Evolutionary conservation across 2,888 invertebrate genomes (phyloP).

Genomic region (Hypolimnas misippus): DNA sequence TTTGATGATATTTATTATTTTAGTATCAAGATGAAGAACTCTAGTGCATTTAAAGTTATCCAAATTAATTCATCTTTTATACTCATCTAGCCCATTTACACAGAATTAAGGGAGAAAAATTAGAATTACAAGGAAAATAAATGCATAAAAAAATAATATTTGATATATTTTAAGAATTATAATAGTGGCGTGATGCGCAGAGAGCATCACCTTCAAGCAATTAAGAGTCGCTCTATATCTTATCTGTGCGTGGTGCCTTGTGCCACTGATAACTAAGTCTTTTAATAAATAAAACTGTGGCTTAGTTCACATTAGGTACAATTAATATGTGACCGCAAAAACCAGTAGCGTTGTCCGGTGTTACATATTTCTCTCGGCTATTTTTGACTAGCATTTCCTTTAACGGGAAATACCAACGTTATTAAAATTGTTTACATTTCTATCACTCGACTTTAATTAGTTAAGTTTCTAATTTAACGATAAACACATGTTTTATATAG

Average conservation of each 20-base stretch:
- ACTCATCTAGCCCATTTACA: constrained; percentile 1
- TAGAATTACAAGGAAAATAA: background rate
- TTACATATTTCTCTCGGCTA: constrained; percentile 17
- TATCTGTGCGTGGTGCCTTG: constrained; percentile 65
- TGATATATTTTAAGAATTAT: constrained; percentile 41
- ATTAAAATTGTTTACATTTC: background rate
- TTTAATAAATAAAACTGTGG: constrained; percentile 54
- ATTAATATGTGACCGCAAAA: constrained; percentile 28
- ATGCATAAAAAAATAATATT: constrained; percentile 13
- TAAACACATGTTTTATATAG: background rate
- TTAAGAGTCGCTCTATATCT: constrained; percentile 66
- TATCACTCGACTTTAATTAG: background rate
- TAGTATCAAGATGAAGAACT: too few relatives aligned
- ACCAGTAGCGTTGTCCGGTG: constrained; percentile 27
- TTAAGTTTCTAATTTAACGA: background rate
- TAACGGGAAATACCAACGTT: background rate
- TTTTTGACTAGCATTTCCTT: constrained; percentile 9
- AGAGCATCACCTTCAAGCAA: constrained; percentile 70
- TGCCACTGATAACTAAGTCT: constrained; percentile 64
- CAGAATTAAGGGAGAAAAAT: background rate
- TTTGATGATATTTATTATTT: too few relatives aligned
- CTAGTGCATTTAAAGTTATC: background rate
- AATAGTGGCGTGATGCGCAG: constrained; percentile 47
- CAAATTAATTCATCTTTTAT: background rate
- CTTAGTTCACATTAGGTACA: constrained; percentile 27